Percentiles rank a stretch among this genome's conserved stretches.
These are phyloP conservation scores for Neomorphus geoffroyi DNA, from an alignment of 2,797 vertebrate genomes.

Conservation along the genomic window DNA sequence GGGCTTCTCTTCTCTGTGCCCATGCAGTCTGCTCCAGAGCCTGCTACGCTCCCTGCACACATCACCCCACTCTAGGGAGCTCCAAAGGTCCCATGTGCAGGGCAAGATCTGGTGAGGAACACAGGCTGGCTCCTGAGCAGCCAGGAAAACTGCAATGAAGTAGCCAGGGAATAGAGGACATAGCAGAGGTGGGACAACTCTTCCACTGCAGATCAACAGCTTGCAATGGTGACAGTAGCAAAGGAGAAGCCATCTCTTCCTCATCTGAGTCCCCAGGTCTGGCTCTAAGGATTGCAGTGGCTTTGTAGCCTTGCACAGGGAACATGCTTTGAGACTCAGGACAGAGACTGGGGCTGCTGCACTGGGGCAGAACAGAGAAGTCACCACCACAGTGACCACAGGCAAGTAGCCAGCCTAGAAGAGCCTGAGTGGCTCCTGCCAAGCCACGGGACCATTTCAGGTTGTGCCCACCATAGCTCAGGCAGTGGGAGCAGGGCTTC, in stretches of 20 bases:
- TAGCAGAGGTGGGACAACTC: not conserved
- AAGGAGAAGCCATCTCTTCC: not conserved
- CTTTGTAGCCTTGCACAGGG: not conserved
- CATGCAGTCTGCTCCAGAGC: not conserved
- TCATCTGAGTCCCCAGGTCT: not conserved
- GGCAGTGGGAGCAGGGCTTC: not conserved
- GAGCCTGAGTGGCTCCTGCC: not conserved
- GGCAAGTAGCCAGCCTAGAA: not conserved
- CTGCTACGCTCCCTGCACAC: not conserved
- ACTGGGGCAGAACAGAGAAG: not conserved
- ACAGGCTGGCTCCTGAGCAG: not conserved
- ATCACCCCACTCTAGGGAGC: not conserved
- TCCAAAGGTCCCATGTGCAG: accelerated
- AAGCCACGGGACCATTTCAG: not conserved
- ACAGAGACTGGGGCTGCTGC: not conserved
- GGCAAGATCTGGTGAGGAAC: not conserved
- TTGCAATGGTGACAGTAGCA: not conserved
- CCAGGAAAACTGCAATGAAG: not conserved
- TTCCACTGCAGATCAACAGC: not conserved
- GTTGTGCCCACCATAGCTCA: not conserved
- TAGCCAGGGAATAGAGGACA: not conserved
- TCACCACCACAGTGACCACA: not conserved
- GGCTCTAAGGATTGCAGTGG: not conserved
- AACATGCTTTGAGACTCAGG: not conserved
- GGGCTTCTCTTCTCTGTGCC: not conserved